phyloP scores from a whole-genome alignment of 2,113 vertebrate species.

The Promerops cafer region DNA sequence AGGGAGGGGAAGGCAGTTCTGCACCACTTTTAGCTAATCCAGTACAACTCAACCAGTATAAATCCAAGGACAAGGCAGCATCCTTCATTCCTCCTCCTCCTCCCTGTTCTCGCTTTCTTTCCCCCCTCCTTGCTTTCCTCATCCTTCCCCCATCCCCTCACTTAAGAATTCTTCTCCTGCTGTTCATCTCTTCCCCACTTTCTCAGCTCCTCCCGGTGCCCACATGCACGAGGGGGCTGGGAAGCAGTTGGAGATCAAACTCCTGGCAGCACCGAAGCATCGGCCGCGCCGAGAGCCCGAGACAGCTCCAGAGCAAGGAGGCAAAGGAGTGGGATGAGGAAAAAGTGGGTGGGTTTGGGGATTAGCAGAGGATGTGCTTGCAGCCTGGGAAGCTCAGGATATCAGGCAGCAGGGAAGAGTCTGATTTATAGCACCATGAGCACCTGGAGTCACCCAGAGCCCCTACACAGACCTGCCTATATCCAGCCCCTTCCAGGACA shows the following conservation, averaged over 20 bases:
- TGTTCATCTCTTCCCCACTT: constrained; percentile 1
- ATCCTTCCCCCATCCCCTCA: constrained; percentile 31
- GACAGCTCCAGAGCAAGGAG: background rate
- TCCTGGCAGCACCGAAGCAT: background rate
- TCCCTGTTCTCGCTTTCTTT: constrained; percentile 36
- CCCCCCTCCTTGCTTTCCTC: constrained; percentile 4
- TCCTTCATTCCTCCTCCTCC: constrained; percentile 32
- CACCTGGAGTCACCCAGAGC: background rate
- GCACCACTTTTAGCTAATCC: constrained; percentile 54
- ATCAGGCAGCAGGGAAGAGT: background rate
- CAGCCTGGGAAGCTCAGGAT: background rate
- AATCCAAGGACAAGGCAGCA: constrained; percentile 15
- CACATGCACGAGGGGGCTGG: background rate
- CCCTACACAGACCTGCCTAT: background rate
- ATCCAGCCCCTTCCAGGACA: background rate
- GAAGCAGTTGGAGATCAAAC: constrained; percentile 32
- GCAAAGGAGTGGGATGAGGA: background rate
- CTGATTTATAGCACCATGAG: background rate
- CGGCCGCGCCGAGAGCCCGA: background rate
- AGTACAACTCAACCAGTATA: background rate
- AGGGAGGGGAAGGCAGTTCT: constrained; percentile 40
- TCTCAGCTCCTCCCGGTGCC: background rate
- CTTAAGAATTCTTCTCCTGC: constrained; percentile 33
- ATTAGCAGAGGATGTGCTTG: background rate
- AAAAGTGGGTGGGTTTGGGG: background rate